Percentiles rank a stretch among this genome's conserved stretches.
These are phyloP conservation scores for Alexandromys fortis DNA, from an alignment of 2,113 vertebrate species.

Conservation along the genomic window DNA sequence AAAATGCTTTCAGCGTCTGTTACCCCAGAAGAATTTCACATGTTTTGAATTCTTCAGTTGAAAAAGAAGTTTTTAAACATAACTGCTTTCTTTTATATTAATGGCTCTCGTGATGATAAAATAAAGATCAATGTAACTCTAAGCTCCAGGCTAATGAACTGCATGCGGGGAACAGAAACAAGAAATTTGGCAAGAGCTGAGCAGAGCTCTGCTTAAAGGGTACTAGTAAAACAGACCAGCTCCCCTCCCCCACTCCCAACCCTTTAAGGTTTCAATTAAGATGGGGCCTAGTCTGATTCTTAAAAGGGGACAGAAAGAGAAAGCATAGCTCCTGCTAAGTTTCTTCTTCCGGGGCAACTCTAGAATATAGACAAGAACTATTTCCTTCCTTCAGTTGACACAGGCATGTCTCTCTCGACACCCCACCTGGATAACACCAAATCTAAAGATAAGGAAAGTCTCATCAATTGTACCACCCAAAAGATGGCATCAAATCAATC, in stretches of 20 bases:
- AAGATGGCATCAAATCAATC: slow-evolving; percentile 2
- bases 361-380: slow-evolving; percentile 55
- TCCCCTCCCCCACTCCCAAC: slow-evolving; percentile 32
- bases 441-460: slow-evolving; percentile 28
- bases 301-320: slow-evolving; percentile 62
- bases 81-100: slow-evolving; percentile 73
- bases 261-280: slow-evolving; percentile 79
- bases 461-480: neutral
- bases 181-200: slow-evolving; percentile 63
- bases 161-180: slow-evolving; percentile 71
- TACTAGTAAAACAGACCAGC: slow-evolving; percentile 73
- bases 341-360: slow-evolving; percentile 53
- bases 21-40: slow-evolving; percentile 59
- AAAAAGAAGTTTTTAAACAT: slow-evolving; percentile 64
- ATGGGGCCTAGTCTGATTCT: slow-evolving; percentile 73
- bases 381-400: slow-evolving; percentile 65
- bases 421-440: slow-evolving; percentile 17
- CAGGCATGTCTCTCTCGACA: neutral
- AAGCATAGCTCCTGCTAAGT: slow-evolving; percentile 65
- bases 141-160: slow-evolving; percentile 67
- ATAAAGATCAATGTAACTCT: slow-evolving; percentile 71
- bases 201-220: slow-evolving; percentile 57
- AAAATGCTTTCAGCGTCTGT: slow-evolving; percentile 62
- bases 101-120: slow-evolving; percentile 69
- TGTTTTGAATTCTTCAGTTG: slow-evolving; percentile 69